These are phyloP conservation scores for Volucella zonaria DNA, from an alignment of 2,888 invertebrate species.

Conservation along the genomic window DNA sequence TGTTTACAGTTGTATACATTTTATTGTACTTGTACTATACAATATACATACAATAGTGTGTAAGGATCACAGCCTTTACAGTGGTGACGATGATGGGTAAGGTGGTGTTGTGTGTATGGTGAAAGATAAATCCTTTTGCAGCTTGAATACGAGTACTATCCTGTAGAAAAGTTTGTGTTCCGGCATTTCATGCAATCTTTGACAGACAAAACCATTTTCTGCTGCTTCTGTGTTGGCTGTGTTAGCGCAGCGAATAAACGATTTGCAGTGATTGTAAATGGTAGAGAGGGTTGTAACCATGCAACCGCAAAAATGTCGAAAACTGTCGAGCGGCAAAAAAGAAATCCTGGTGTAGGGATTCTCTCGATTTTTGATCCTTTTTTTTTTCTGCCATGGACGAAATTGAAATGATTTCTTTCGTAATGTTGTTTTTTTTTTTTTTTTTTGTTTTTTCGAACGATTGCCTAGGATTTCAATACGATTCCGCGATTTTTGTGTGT, in stretches of 20 bases:
- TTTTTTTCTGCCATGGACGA: slow-evolving; percentile 12
- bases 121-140: slow-evolving; percentile 57
- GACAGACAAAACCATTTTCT: slow-evolving; percentile 70
- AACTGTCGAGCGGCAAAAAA: slow-evolving; percentile 36
- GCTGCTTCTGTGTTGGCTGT: slow-evolving; percentile 13
- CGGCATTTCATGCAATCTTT: slow-evolving; percentile 64
- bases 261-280: slow-evolving; percentile 61
- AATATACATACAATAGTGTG: no score
- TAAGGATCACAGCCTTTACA: no score
- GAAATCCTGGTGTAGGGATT: slow-evolving; percentile 30
- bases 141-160: slow-evolving; percentile 29
- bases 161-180: slow-evolving; percentile 54
- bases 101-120: slow-evolving; percentile 15
- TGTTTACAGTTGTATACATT: no score
- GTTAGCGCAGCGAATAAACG: slow-evolving; percentile 58
- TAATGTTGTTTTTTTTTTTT: slow-evolving; percentile 1
- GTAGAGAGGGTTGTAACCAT: background rate
- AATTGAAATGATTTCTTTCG: slow-evolving; percentile 49
- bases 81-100: slow-evolving; percentile 12
- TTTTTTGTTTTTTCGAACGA: slow-evolving; percentile 6
- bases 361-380: slow-evolving; percentile 19
- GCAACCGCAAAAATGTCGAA: slow-evolving; percentile 60
- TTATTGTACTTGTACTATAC: no score
- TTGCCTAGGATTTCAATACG: slow-evolving; percentile 54
- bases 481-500: slow-evolving; percentile 53